A percentile compares a stretch with the other conserved stretches of the same genome.
These are phyloP conservation scores for Acestrorhynchus altus DNA, from an alignment of 2,797 vertebrate species.

Conservation along the genomic window DNA sequence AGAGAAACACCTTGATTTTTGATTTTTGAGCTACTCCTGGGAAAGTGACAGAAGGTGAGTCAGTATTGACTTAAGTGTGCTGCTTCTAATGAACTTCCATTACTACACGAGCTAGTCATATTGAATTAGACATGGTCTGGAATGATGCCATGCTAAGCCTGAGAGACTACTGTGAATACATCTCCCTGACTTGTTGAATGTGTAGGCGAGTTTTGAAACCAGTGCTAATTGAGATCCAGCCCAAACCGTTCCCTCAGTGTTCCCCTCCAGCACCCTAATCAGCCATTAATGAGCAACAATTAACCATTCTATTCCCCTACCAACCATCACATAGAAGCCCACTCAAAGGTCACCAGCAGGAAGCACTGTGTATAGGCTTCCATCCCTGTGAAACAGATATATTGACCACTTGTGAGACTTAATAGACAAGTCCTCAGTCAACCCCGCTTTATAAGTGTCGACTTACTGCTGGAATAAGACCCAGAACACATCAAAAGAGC, in stretches of 20 bases:
- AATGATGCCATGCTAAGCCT: not conserved
- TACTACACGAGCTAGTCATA: slow-evolving; percentile 26
- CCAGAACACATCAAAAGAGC: not conserved
- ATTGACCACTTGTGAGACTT: not conserved
- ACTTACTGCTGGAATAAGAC: not conserved
- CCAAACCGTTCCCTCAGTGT: not conserved
- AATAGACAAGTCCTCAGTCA: not conserved
- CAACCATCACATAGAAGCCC: slow-evolving; percentile 1
- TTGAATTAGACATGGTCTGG: slow-evolving; percentile 2
- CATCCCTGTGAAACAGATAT: slow-evolving; percentile 1
- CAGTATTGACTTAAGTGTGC: slow-evolving; percentile 28
- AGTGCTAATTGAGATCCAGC: slow-evolving; percentile 35
- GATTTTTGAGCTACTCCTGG: slow-evolving; percentile 42
- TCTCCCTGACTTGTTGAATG: not conserved
- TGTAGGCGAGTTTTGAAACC: not conserved
- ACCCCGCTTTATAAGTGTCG: not conserved
- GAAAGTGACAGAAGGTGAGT: slow-evolving; percentile 15
- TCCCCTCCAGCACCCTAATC: slow-evolving; percentile 14
- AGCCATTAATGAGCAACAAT: slow-evolving; percentile 50
- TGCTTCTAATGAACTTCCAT: slow-evolving; percentile 29
- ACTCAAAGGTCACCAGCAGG: slow-evolving; percentile 41
- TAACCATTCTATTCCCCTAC: slow-evolving; percentile 31
- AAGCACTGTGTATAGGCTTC: not conserved
- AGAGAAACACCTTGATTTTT: slow-evolving; percentile 33
- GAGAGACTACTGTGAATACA: not conserved